phyloP scores from a whole-genome alignment of 1,140 invertebrate species.

The Oryctes rhinoceros region DNA sequence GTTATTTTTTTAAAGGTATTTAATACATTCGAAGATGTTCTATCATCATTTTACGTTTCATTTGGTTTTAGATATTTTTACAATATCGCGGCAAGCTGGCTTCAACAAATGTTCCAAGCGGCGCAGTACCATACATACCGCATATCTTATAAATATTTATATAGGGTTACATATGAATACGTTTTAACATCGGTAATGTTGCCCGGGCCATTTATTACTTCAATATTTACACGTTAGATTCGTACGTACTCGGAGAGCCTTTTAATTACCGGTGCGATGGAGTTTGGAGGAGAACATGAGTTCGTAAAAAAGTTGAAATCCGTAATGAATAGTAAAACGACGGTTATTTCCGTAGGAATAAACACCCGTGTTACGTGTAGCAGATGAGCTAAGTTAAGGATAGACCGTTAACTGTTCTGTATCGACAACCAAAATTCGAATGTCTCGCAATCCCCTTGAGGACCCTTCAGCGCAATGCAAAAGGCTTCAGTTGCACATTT shows the following conservation, averaged over 20 bases:
- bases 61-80: background rate
- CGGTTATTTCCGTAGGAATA: conserved; percentile 1
- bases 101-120: background rate
- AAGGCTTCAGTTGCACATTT: too few species aligned
- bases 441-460: too few species aligned
- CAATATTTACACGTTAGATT: conserved; percentile 12
- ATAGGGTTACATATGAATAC: conserved; percentile 6
- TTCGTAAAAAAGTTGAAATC: conserved; percentile 11
- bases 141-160: conserved; percentile 11
- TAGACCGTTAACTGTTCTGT: too few species aligned
- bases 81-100: background rate
- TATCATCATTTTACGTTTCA: too few species aligned
- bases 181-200: conserved; percentile 7
- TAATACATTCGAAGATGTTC: too few species aligned
- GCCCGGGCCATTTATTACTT: conserved; percentile 11
- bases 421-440: too few species aligned
- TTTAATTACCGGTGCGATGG: conserved; percentile 18
- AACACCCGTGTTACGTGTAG: conserved; percentile 6
- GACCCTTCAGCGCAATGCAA: too few species aligned
- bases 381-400: conserved; percentile 5
- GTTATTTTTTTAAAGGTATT: too few species aligned
- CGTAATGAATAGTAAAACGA: background rate
- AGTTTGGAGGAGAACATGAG: background rate
- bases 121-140: background rate
- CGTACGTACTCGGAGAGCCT: background rate